Evolutionary conservation across 2,113 vertebrate species (phyloP).

Genomic region (Trogon surrucura): DNA sequence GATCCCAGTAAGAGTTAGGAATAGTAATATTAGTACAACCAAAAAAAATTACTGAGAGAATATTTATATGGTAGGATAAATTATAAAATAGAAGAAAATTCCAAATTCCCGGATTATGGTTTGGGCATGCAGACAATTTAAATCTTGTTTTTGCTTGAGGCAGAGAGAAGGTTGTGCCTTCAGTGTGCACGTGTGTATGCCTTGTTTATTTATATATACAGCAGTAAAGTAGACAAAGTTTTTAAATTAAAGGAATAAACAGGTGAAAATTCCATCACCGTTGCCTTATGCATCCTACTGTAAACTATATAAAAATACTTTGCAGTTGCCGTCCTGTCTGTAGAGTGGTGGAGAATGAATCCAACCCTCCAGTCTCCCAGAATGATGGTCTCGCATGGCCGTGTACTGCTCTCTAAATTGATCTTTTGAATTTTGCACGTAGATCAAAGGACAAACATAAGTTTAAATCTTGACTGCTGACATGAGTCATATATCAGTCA

Average conservation of each 20-base stretch:
- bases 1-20: background rate
- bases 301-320: background rate
- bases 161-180: background rate
- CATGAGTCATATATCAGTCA: background rate
- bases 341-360: background rate
- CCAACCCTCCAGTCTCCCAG: background rate
- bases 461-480: conserved; percentile 10
- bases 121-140: background rate
- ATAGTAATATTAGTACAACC: background rate
- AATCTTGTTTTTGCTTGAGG: background rate
- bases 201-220: background rate
- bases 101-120: background rate
- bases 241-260: background rate
- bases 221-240: background rate
- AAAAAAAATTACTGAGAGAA: background rate
- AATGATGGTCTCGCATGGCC: background rate
- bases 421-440: background rate
- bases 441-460: background rate
- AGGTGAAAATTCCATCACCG: background rate
- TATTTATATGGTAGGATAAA: background rate
- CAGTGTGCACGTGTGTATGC: background rate
- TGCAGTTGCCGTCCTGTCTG: background rate
- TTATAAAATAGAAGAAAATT: background rate
- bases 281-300: background rate
- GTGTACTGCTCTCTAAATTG: background rate